Base-by-base conservation (phyloP, 2,797 vertebrate species). In the Prunella strophiata region DNA sequence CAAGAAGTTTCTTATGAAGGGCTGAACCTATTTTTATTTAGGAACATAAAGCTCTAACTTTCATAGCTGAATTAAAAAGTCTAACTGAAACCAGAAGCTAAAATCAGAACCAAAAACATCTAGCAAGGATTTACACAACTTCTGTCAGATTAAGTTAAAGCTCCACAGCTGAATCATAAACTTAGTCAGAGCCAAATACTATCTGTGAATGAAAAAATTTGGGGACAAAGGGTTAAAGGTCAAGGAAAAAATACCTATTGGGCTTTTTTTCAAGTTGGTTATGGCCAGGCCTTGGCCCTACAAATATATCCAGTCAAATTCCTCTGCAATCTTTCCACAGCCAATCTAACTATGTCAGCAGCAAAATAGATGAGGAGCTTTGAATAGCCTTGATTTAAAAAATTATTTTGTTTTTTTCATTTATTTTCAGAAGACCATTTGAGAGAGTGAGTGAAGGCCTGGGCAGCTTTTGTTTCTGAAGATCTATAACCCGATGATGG, bases 401-500 rank as follows among this genome's bases (percentile, higher is more conserved):
- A 68, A 23, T 19, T 11, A 23, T 19, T 67, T 62, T 43, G n/a
- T 20, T 26, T 62, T 36, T 38, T 32, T 20, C 4, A 14, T 66
- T 82, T 30, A 8, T 54, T 65, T 83, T 51, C 48, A 84, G 72
- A 93, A 84, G 62, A 29, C 17, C 11, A 52, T 65, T 55, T 68
- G 47, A 54, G 50, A 74, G 20, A 66, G 43, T 3, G 27, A 87
- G 58, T 68, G 47, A 34, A 65, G 71, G 70, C 72, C 66, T 67
- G 50, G 59, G 50, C 74, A 94, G 94, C 91, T 89, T 91, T 95
- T 94, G 71, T 95, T 93, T 67, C 82, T 79, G 73, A 88, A 96
- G 85, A 89, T 94, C 89, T 96, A 90, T 88, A 91, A 93, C 70
- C 70, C 21, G 67, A 78, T 91, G 92, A 93, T 93, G 94, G 94